Conservation (phyloP, 2,888 invertebrate species). For the Tetanocera ferruginea region DNA sequence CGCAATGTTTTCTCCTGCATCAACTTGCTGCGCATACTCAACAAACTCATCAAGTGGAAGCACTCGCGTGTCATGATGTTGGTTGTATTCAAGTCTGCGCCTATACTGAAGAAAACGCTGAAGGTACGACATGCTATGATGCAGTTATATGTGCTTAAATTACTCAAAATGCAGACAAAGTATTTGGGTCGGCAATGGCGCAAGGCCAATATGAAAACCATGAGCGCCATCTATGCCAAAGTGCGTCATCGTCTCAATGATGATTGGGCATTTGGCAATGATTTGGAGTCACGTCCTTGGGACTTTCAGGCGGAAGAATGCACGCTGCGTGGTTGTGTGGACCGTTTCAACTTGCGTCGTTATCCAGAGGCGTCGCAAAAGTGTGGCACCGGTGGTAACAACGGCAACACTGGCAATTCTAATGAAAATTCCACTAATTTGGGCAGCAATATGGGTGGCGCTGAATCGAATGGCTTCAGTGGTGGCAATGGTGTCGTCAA, state of each 20-base stretch:
- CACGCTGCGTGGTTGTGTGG: slow-evolving; percentile 91
- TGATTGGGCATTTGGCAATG: slow-evolving; percentile 99
- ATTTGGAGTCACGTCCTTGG: slow-evolving; percentile 97
- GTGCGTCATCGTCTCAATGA: slow-evolving; percentile 96
- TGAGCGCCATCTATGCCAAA: slow-evolving; percentile 99
- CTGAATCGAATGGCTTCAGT: slow-evolving; percentile 49
- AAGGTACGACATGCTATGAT: slow-evolving; percentile 97
- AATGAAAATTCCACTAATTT: slow-evolving; percentile 60
- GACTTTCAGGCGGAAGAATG: slow-evolving; percentile 99
- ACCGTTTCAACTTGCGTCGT: slow-evolving; percentile 94
- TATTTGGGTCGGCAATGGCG: slow-evolving; percentile 99
- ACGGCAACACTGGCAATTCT: slow-evolving; percentile 64
- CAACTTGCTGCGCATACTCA: slow-evolving; percentile 94
- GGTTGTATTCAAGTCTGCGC: slow-evolving; percentile 99
- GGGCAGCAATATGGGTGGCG: slow-evolving; percentile 51
- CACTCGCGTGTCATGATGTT: slow-evolving; percentile 99
- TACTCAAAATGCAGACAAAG: slow-evolving; percentile 99
- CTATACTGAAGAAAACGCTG: slow-evolving; percentile 95
- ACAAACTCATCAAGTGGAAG: slow-evolving; percentile 99
- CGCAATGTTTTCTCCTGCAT: slow-evolving; percentile 98
- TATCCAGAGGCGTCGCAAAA: slow-evolving; percentile 76
- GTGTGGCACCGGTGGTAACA: slow-evolving; percentile 62
- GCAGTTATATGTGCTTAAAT: slow-evolving; percentile 97
- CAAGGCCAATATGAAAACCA: slow-evolving; percentile 99
- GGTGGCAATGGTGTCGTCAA: slow-evolving; percentile 47